phyloP scores from a whole-genome alignment of 2,797 vertebrate genomes.

The Strix occidentalis region DNA sequence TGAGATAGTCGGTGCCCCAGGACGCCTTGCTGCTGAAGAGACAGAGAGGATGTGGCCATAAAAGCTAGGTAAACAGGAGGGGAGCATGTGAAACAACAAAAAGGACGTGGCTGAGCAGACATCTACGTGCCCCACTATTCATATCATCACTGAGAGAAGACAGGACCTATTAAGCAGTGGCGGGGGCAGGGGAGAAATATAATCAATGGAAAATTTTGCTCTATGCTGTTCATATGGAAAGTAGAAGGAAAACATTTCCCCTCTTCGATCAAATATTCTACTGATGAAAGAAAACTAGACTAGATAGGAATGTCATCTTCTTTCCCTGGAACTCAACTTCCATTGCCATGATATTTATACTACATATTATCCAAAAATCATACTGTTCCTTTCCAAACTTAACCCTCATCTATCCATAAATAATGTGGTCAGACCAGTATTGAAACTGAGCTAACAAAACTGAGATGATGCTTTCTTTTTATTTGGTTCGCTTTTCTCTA shows the following conservation, averaged over 20 bases:
- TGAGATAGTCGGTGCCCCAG: slow-evolving; percentile 25
- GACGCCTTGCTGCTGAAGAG: background rate
- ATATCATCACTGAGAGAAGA: background rate
- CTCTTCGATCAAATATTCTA: background rate
- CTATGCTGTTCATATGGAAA: background rate
- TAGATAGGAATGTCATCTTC: background rate
- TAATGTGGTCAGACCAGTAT: background rate
- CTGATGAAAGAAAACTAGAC: slow-evolving; percentile 2
- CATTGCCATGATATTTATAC: background rate
- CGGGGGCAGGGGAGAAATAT: background rate
- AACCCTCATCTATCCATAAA: background rate
- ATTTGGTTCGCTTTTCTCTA: background rate
- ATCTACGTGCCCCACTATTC: background rate
- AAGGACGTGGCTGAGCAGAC: background rate
- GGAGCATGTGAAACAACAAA: slow-evolving; percentile 15
- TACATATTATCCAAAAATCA: background rate
- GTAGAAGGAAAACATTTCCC: background rate
- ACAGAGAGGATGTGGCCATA: slow-evolving; percentile 27
- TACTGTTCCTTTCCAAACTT: background rate
- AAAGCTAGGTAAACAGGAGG: slow-evolving; percentile 52
- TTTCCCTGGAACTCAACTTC: background rate
- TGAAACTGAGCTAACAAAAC: background rate
- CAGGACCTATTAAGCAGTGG: background rate
- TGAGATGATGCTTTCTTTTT: background rate
- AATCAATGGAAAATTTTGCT: background rate